A percentile compares a stretch with the other conserved stretches of the same genome.
phyloP scores from a whole-genome alignment of 2,113 vertebrate genomes.

The Falcunculus frontatus region DNA sequence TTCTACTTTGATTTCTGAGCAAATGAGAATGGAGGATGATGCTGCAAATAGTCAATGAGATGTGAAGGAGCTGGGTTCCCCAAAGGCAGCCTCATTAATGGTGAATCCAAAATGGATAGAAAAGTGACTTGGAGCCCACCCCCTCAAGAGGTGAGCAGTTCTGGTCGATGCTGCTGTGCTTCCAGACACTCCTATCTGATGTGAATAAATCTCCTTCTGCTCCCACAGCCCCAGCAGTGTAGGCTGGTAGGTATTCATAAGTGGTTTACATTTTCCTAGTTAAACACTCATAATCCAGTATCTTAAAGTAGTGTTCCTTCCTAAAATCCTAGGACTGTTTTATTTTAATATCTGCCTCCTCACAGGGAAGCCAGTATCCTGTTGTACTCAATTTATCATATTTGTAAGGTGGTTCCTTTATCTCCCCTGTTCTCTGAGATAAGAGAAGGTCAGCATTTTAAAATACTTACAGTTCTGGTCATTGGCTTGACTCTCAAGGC shows the following conservation, averaged over 20 bases:
- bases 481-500: background rate
- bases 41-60: background rate
- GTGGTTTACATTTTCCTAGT: background rate
- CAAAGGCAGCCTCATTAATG: background rate
- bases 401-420: background rate
- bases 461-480: background rate
- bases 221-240: background rate
- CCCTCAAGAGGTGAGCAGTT: background rate
- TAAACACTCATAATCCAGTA: background rate
- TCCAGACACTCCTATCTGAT: background rate
- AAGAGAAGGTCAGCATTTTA: background rate
- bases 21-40: background rate
- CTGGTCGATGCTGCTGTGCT: background rate
- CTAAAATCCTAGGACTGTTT: background rate
- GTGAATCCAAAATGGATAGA: background rate
- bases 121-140: background rate
- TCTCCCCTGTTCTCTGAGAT: background rate
- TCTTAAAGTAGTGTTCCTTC: background rate
- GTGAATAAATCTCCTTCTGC: background rate
- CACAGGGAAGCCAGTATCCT: background rate
- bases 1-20: constrained; percentile 11
- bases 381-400: background rate
- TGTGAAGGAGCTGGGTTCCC: background rate
- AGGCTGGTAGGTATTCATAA: background rate
- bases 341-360: background rate